Base-by-base conservation (phyloP, 2,888 invertebrate species). In the Drosophila leonis region DNA sequence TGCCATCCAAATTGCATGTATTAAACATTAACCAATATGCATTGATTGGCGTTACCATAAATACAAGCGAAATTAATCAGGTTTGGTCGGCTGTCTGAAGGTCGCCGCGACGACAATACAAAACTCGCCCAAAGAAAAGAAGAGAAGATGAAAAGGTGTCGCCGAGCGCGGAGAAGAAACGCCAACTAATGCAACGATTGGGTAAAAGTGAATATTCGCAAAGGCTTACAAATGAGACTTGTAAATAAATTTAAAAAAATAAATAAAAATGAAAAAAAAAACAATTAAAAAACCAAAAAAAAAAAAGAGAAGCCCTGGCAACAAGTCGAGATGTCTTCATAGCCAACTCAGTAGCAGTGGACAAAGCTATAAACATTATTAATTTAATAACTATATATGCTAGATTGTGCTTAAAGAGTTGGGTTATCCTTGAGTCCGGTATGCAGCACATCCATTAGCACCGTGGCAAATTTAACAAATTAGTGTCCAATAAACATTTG, bases 1-100 rank as follows among this genome's bases (percentile, higher is more conserved):
- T 75, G 83, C 77, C 80, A 75, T 75, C 57, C 67, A 55, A 77
- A 78, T 85, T 85, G 68, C 80, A 85, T 88, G 78, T 70, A 73
- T 83, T 82, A 67, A 75, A 70, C 65, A 83, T 87, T 78, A 66
- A 78, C 75, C 79, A 86, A 82, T 78, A 78, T 65, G 74, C 78
- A 77, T 79, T 72, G 74, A 82, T 75, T 80, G 80, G 64, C 66
- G 74, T 69, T 83, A 75, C 71, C 72, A 78, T 73, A 68, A 77
- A 75, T 68, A 68, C 67, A 71, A 87, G 70, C 69, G 39, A 67
- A 80, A 67, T 72, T 83, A 77, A 80, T 80, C 86, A 82, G 82
- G 74, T 78, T 81, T 81, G 57, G 67, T 66, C 62, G 20, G 55
- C 64, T 52, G 54, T 54, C 54, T 54, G 54, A 78, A 80, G 80